Evolutionary conservation across 2,113 vertebrate species (phyloP).

Genomic region (Stegastes partitus): DNA sequence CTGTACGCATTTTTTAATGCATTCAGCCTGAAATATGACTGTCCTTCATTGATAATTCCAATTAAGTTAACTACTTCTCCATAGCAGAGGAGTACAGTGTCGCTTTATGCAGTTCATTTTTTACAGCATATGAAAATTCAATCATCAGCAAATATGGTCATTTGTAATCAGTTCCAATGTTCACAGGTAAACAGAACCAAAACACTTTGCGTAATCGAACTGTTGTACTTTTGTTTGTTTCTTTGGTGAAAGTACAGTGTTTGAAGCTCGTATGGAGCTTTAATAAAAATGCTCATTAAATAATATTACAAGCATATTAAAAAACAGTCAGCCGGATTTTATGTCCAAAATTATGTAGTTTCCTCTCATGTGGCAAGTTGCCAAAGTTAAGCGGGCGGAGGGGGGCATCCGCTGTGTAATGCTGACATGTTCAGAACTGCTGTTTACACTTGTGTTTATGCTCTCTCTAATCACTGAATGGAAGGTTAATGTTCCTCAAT

Average conservation of each 20-base stretch:
- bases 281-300: slow-evolving; percentile 42
- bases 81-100: too few species aligned
- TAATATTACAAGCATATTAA: slow-evolving; percentile 33
- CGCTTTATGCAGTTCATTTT: too few species aligned
- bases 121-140: too few species aligned
- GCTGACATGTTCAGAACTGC: slow-evolving; percentile 51
- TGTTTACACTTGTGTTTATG: slow-evolving; percentile 72
- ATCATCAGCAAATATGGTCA: too few species aligned
- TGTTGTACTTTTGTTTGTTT: neutral
- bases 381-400: neutral
- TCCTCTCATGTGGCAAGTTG: slow-evolving; percentile 32
- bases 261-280: slow-evolving; percentile 30
- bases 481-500: slow-evolving; percentile 36
- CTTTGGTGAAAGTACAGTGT: neutral
- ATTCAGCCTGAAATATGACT: too few species aligned
- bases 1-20: too few species aligned
- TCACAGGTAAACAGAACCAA: neutral
- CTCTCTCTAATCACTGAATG: slow-evolving; percentile 44
- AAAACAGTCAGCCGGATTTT: slow-evolving; percentile 22
- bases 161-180: neutral
- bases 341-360: slow-evolving; percentile 21
- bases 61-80: too few species aligned
- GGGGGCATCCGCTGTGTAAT: slow-evolving; percentile 17
- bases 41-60: too few species aligned
- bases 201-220: neutral